These are phyloP conservation scores for Saiga tatarica DNA, from an alignment of 2,113 vertebrate genomes.

Conservation along the genomic window DNA sequence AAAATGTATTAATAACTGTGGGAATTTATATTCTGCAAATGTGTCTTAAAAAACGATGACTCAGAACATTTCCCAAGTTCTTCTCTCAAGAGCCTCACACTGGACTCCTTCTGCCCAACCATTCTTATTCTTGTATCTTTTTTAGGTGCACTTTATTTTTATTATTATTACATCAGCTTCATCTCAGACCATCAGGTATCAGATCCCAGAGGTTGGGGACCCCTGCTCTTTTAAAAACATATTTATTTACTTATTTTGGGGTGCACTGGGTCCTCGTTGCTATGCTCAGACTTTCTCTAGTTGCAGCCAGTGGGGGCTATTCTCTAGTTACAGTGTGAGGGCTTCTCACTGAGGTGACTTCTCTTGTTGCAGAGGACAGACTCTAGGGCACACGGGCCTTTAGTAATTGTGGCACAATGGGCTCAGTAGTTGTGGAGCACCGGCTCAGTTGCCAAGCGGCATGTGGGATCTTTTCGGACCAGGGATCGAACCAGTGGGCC, in stretches of 20 bases:
- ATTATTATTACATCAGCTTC: neutral
- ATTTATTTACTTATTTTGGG: neutral
- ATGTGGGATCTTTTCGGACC: neutral
- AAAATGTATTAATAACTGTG: neutral
- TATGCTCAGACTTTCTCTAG: neutral
- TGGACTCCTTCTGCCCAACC: neutral
- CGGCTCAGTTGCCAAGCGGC: neutral
- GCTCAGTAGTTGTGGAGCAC: neutral
- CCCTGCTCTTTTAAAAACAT: neutral
- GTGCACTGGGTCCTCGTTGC: neutral
- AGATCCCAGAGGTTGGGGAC: neutral
- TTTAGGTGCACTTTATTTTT: neutral
- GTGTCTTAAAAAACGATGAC: neutral
- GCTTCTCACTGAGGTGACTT: neutral
- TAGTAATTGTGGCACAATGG: neutral
- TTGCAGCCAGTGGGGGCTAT: neutral
- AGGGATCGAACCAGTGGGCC: neutral
- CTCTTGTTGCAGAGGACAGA: neutral
- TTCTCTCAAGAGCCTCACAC: neutral
- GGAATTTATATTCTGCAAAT: neutral
- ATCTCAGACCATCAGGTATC: neutral
- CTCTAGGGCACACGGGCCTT: neutral
- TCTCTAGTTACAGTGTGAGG: neutral
- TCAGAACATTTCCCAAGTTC: neutral
- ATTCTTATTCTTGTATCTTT: neutral